Percentiles rank a stretch among this genome's conserved stretches.
Conservation (phyloP, 2,113 vertebrate species). For the Lutjanus erythropterus region DNA sequence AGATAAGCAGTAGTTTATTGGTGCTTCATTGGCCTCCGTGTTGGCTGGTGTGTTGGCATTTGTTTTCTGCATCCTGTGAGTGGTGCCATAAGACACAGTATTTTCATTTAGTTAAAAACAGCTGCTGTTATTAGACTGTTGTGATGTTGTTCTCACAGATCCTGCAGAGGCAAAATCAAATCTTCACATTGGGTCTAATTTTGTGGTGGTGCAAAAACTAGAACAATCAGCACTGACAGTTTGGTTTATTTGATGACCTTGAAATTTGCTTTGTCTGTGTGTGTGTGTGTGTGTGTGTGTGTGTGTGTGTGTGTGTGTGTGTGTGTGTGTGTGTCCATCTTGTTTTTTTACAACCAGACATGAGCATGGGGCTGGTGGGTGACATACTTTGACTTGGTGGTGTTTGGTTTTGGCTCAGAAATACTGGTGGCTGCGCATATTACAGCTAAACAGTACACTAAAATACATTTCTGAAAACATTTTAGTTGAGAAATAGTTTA, state of each 20-base stretch:
- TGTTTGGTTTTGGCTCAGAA: too few species aligned
- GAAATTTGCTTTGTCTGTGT: background rate
- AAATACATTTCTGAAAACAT: too few species aligned
- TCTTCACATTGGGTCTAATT: background rate
- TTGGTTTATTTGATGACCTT: background rate
- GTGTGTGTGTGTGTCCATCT: too few species aligned
- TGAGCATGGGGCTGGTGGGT: too few species aligned
- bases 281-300: too few species aligned
- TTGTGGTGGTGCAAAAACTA: background rate
- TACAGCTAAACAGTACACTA: too few species aligned
- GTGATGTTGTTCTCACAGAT: background rate
- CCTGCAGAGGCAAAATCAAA: background rate
- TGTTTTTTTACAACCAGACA: too few species aligned
- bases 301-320: too few species aligned
- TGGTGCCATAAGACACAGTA: background rate
- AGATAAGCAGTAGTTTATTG: constrained; percentile 44
- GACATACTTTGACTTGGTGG: too few species aligned
- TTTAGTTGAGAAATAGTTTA: too few species aligned
- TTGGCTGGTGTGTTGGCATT: background rate
- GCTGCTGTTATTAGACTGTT: background rate
- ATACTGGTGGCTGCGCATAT: too few species aligned
- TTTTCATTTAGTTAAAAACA: background rate
- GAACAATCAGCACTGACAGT: background rate
- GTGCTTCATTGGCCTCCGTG: background rate
- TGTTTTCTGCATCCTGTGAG: background rate